Evolutionary conservation across 2,888 invertebrate species (phyloP).

Genomic region (Folsomia manolachei): DNA sequence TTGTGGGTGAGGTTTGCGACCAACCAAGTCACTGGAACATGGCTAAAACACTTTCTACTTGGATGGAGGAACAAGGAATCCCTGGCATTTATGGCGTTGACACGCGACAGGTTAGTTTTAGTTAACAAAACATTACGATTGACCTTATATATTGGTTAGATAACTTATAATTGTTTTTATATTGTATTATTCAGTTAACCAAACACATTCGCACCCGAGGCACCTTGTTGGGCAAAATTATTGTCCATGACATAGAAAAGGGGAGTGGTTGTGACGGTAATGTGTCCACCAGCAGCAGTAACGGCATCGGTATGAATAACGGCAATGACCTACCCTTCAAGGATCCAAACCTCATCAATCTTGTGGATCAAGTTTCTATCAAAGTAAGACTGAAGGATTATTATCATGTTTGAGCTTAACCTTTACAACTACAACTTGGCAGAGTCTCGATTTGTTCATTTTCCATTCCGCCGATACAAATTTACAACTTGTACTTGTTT

Average conservation of each 20-base stretch:
- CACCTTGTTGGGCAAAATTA: slow-evolving; percentile 70
- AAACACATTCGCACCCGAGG: slow-evolving; percentile 86
- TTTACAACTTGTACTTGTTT: background rate
- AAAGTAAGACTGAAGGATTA: slow-evolving; percentile 63
- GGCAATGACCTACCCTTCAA: slow-evolving; percentile 55
- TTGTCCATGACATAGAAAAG: slow-evolving; percentile 49
- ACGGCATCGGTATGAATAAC: slow-evolving; percentile 21
- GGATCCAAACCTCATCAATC: slow-evolving; percentile 83
- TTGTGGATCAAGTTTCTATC: slow-evolving; percentile 87
- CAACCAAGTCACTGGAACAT: slow-evolving; percentile 89
- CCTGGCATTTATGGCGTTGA: slow-evolving; percentile 88
- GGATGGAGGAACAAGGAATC: slow-evolving; percentile 75
- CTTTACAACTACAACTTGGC: background rate
- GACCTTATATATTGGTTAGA: no score
- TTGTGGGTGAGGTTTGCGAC: slow-evolving; percentile 85
- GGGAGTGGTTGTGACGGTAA: slow-evolving; percentile 22
- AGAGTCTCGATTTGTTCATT: background rate
- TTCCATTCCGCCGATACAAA: background rate
- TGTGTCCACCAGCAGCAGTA: background rate
- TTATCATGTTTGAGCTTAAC: background rate
- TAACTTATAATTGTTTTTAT: no score
- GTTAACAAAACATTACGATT: no score
- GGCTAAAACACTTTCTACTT: slow-evolving; percentile 71
- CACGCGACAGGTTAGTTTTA: slow-evolving; percentile 85
- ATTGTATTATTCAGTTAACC: no score